Percentiles rank a stretch among this genome's conserved stretches.
These are phyloP conservation scores for Muscicapa adusta DNA, from an alignment of 2,113 vertebrate species.

Conservation along the genomic window DNA sequence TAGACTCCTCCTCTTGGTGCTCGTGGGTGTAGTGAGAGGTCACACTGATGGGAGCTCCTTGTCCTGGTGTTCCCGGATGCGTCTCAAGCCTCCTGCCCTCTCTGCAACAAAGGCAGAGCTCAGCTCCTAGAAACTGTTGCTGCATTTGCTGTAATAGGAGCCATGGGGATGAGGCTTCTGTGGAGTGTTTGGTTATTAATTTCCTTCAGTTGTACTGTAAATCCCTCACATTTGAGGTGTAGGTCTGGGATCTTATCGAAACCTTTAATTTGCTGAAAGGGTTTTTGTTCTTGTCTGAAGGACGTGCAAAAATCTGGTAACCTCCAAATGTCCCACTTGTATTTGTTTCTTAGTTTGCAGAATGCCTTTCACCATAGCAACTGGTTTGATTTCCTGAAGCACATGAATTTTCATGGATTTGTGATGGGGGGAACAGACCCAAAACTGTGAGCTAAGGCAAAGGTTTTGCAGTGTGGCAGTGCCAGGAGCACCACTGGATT, in stretches of 20 bases:
- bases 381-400: constrained; percentile 30
- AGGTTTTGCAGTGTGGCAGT: not conserved
- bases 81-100: not conserved
- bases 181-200: not conserved
- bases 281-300: not conserved
- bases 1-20: not conserved
- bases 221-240: not conserved
- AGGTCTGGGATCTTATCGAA: not conserved
- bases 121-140: not conserved
- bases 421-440: not conserved
- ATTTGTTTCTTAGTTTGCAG: constrained; percentile 60
- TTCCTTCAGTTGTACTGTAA: not conserved
- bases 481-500: not conserved
- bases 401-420: constrained; percentile 40
- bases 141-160: not conserved
- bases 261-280: not conserved
- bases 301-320: constrained; percentile 22
- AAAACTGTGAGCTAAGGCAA: not conserved
- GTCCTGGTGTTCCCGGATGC: not conserved
- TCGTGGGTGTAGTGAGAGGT: not conserved
- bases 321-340: constrained; percentile 58
- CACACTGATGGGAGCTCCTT: not conserved
- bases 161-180: not conserved
- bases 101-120: not conserved
- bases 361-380: constrained; percentile 63